Evolutionary conservation across 2,797 vertebrate species (phyloP).

Genomic region (Distichodus sexfasciatus): DNA sequence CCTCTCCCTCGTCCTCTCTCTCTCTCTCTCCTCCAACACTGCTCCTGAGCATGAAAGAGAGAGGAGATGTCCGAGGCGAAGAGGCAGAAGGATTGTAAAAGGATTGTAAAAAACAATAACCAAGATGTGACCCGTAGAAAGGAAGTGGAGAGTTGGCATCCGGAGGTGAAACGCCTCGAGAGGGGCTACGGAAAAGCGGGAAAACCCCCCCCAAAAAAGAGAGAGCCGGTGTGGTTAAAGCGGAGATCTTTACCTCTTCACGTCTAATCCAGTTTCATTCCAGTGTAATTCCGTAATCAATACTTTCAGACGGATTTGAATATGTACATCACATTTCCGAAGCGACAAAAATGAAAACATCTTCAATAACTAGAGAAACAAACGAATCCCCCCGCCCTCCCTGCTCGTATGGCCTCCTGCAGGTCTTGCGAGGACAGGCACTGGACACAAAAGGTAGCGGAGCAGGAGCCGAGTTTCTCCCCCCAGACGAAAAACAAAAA

Average conservation of each 20-base stretch:
- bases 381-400: constrained; percentile 43
- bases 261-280: constrained; percentile 37
- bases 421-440: constrained; percentile 45
- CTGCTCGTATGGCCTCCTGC: constrained; percentile 44
- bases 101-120: constrained; percentile 33
- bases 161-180: constrained; percentile 47
- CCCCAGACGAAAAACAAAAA: constrained; percentile 34
- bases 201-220: constrained; percentile 25
- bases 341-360: constrained; percentile 28
- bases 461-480: constrained; percentile 47
- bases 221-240: constrained; percentile 1
- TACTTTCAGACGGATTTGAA: constrained; percentile 54
- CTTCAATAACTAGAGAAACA: constrained; percentile 47
- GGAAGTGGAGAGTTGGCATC: constrained; percentile 24
- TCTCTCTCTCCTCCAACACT: constrained; percentile 18
- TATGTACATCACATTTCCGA: constrained; percentile 59
- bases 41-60: constrained; percentile 30
- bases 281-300: constrained; percentile 48
- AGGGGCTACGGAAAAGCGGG: constrained; percentile 21
- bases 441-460: constrained; percentile 52
- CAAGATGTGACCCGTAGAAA: constrained; percentile 21
- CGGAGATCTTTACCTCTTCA: constrained; percentile 36
- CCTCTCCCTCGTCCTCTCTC: constrained; percentile 19
- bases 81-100: constrained; percentile 64
- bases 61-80: constrained; percentile 31